phyloP scores from a whole-genome alignment of 2,113 vertebrate genomes.

The Ailurus styani region DNA sequence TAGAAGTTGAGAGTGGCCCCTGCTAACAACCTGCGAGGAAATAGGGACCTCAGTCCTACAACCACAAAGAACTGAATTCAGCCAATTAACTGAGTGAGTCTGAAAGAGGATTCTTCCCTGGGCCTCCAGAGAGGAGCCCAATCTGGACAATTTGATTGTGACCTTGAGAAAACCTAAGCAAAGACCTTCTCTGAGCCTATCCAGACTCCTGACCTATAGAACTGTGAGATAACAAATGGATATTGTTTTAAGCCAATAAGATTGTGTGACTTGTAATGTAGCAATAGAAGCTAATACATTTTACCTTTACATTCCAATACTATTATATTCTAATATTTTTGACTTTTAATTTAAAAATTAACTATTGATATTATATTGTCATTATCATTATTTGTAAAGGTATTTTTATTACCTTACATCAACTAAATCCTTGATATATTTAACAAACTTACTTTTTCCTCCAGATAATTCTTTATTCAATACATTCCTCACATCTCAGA shows the following conservation, averaged over 20 bases:
- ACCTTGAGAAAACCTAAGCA: neutral
- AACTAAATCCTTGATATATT: neutral
- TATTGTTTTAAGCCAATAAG: neutral
- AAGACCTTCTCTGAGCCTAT: neutral
- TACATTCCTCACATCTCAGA: neutral
- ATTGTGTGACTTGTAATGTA: neutral
- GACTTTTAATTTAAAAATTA: neutral
- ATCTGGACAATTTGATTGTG: neutral
- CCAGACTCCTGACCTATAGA: neutral
- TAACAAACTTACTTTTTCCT: neutral
- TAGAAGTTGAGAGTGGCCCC: neutral
- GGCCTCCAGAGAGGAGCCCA: neutral
- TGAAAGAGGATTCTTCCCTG: neutral
- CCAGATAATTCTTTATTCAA: neutral
- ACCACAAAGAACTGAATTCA: neutral
- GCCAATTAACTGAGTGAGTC: neutral
- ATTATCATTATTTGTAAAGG: neutral
- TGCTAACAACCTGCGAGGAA: neutral
- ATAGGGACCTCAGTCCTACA: neutral
- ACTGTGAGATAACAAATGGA: neutral
- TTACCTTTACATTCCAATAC: neutral
- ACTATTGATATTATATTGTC: neutral
- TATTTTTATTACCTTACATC: neutral
- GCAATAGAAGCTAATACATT: neutral
- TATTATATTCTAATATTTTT: neutral